phyloP scores from a whole-genome alignment of 2,797 vertebrate species.

The Graptemys geographica region DNA sequence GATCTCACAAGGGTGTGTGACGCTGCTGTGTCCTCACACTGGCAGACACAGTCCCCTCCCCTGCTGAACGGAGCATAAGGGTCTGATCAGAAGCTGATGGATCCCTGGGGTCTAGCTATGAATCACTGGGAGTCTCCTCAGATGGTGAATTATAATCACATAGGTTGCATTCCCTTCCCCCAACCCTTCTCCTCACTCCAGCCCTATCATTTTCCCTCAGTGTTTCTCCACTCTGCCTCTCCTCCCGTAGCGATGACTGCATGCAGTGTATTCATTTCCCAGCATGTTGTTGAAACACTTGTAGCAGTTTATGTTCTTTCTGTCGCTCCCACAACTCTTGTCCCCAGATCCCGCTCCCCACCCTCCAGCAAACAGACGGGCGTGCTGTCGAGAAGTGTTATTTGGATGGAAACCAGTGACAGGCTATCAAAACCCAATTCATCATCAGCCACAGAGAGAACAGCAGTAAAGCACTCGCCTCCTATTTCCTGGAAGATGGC shows the following conservation, averaged over 20 bases:
- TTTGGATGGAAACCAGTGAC: not conserved
- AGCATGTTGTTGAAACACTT: not conserved
- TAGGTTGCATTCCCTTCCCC: not conserved
- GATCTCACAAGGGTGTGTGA: not conserved
- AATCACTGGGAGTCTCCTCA: conserved; percentile 41
- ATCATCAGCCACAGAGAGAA: not conserved
- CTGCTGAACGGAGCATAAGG: not conserved
- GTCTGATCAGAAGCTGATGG: conserved; percentile 31
- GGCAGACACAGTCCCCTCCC: conserved; percentile 12
- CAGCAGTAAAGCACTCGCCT: not conserved
- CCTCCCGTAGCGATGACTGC: not conserved
- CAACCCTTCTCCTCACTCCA: not conserved
- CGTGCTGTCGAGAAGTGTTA: not conserved
- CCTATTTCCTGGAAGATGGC: not conserved
- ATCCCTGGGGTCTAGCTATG: conserved; percentile 49
- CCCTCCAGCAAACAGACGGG: not conserved
- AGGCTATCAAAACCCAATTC: not conserved
- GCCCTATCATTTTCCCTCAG: not conserved
- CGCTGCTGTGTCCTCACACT: not conserved
- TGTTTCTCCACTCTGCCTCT: not conserved
- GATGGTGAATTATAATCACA: not conserved
- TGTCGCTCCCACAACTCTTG: conserved; percentile 29
- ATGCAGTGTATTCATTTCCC: not conserved
- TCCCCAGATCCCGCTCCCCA: not conserved
- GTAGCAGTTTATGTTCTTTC: conserved; percentile 50